Evolutionary conservation across 2,113 vertebrate genomes (phyloP).

Genomic region (Aptenodytes patagonicus): DNA sequence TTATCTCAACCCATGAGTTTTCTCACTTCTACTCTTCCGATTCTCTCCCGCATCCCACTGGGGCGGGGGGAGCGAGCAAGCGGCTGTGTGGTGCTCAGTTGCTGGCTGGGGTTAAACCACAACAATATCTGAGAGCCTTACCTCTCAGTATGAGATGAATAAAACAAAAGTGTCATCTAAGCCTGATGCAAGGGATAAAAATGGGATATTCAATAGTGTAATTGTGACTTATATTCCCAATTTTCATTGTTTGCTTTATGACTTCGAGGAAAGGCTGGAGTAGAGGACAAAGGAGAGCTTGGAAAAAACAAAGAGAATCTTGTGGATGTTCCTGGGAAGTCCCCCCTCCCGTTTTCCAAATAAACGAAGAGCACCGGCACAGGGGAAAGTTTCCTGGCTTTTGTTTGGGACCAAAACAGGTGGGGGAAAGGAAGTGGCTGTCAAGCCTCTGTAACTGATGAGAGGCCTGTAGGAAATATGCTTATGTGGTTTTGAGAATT

Average conservation of each 20-base stretch:
- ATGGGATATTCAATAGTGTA: accelerated
- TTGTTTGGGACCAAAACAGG: accelerated
- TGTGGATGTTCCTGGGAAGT: accelerated
- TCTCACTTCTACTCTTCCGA: too few relatives aligned
- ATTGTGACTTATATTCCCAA: accelerated
- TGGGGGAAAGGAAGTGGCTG: accelerated
- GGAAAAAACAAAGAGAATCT: background rate
- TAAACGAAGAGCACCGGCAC: accelerated
- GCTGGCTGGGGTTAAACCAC: too few relatives aligned
- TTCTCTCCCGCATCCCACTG: too few relatives aligned
- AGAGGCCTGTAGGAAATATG: background rate
- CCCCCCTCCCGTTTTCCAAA: accelerated
- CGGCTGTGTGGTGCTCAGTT: too few relatives aligned
- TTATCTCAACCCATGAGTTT: too few relatives aligned
- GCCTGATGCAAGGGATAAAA: background rate
- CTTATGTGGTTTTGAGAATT: accelerated
- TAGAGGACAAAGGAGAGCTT: accelerated
- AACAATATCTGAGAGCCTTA: background rate
- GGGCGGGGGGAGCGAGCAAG: too few relatives aligned
- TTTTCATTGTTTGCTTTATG: background rate
- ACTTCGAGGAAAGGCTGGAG: background rate
- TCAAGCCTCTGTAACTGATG: accelerated
- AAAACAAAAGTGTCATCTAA: accelerated
- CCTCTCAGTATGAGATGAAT: accelerated
- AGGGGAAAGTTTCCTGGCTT: background rate